These are phyloP conservation scores for Callaeas wilsoni DNA, from an alignment of 2,113 vertebrate species.

Conservation along the genomic window DNA sequence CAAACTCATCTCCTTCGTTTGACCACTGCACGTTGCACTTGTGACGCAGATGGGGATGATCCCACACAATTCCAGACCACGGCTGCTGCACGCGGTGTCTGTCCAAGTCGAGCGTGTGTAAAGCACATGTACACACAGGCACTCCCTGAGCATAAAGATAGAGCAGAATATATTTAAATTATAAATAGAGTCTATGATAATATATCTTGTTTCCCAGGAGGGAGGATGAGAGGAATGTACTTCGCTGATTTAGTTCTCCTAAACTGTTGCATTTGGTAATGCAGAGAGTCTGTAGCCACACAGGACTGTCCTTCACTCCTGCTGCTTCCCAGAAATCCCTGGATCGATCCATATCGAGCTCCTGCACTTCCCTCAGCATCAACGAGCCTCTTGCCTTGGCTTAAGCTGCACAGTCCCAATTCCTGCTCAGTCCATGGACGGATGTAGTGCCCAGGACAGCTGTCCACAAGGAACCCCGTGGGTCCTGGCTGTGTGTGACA, in stretches of 20 bases:
- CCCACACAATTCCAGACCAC: background rate
- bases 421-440: rapidly evolving
- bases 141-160: background rate
- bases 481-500: background rate
- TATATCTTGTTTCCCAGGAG: conserved; percentile 21
- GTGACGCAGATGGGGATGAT: background rate
- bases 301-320: background rate
- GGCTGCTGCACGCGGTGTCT: background rate
- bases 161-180: conserved; percentile 55
- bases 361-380: background rate
- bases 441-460: background rate
- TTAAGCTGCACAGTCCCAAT: background rate
- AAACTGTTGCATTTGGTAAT: background rate
- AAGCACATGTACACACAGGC: background rate
- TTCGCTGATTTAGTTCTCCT: background rate
- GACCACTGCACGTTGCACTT: background rate
- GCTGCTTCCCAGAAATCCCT: background rate
- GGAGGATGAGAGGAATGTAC: conserved; percentile 10
- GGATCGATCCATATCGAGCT: background rate
- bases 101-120: background rate
- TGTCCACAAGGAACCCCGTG: background rate
- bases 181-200: conserved; percentile 37
- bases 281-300: background rate
- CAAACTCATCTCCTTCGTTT: background rate
- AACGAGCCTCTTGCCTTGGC: background rate